Conservation (phyloP, 2,888 invertebrate species). For the Sipha maydis region DNA sequence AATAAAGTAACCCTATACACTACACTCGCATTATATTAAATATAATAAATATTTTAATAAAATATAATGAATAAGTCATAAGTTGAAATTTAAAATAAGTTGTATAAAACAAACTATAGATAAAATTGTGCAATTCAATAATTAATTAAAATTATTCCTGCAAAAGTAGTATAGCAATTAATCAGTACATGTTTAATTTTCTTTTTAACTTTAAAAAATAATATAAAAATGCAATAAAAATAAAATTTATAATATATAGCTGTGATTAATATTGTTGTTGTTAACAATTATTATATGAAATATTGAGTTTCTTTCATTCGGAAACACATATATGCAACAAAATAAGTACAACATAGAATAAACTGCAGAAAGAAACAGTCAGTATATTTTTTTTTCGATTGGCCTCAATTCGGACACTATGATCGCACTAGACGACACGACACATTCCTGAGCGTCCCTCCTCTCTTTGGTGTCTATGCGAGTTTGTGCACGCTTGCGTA, state of each 20-base stretch:
- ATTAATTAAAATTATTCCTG: too few species aligned
- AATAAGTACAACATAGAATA: neutral
- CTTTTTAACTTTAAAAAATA: neutral
- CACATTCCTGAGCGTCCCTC: conserved; percentile 60
- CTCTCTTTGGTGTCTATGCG: conserved; percentile 8
- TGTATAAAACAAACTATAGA: too few species aligned
- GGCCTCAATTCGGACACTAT: conserved; percentile 52
- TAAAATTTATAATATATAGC: neutral
- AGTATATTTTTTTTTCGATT: conserved; percentile 56
- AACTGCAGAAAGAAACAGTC: conserved; percentile 36
- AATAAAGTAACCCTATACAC: neutral
- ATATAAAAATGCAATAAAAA: neutral
- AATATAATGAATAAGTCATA: too few species aligned
- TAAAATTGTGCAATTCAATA: too few species aligned
- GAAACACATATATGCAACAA: conserved; percentile 2
- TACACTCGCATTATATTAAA: too few species aligned
- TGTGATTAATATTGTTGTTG: neutral
- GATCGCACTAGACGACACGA: conserved; percentile 38
- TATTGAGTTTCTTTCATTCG: neutral
- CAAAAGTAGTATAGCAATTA: too few species aligned
- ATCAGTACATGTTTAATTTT: too few species aligned
- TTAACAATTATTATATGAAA: neutral
- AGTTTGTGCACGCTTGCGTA: conserved; percentile 34
- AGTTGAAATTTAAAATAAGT: too few species aligned
- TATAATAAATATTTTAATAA: too few species aligned